A percentile compares a stretch with the other conserved stretches of the same genome.
Conservation (phyloP, 2,888 invertebrate genomes). For the Trichopoda pennipes region DNA sequence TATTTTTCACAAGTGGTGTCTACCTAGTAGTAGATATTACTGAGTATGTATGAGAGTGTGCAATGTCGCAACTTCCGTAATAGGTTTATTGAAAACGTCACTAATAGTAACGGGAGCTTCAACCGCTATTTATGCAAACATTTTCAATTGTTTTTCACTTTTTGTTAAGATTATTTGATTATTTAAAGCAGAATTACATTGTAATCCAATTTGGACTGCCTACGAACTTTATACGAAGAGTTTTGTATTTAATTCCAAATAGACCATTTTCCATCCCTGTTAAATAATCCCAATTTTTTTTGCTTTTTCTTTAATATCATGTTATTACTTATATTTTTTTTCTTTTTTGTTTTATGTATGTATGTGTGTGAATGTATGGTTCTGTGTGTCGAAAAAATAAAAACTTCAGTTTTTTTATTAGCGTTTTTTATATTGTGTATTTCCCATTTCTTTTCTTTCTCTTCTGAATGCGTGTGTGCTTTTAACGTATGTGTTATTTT, state of each 20-base stretch:
- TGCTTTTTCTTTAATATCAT: neutral
- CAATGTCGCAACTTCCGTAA: too few species aligned
- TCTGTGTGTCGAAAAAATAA: slow-evolving; percentile 15
- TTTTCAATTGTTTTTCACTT: too few species aligned
- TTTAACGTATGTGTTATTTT: slow-evolving; percentile 24
- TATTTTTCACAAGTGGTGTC: too few species aligned
- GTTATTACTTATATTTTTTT: neutral
- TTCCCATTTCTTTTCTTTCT: slow-evolving; percentile 55
- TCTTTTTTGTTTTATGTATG: neutral
- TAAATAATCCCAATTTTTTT: neutral
- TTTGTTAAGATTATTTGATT: too few species aligned
- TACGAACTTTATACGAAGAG: neutral
- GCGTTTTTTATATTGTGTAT: slow-evolving; percentile 26
- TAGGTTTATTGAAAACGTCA: too few species aligned
- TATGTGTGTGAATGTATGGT: neutral
- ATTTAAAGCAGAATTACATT: too few species aligned
- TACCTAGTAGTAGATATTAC: too few species aligned
- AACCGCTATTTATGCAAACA: too few species aligned
- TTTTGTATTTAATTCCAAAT: neutral
- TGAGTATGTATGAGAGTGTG: too few species aligned
- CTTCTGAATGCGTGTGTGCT: slow-evolving; percentile 6
- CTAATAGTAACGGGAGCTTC: too few species aligned
- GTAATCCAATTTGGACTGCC: too few species aligned
- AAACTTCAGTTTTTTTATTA: slow-evolving; percentile 6
- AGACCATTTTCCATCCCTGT: slow-evolving; percentile 6